Evolutionary conservation across 2,797 vertebrate species (phyloP), one percentile per base, ranked within the genome.

Genomic region (Austrolebias charrua): DNA sequence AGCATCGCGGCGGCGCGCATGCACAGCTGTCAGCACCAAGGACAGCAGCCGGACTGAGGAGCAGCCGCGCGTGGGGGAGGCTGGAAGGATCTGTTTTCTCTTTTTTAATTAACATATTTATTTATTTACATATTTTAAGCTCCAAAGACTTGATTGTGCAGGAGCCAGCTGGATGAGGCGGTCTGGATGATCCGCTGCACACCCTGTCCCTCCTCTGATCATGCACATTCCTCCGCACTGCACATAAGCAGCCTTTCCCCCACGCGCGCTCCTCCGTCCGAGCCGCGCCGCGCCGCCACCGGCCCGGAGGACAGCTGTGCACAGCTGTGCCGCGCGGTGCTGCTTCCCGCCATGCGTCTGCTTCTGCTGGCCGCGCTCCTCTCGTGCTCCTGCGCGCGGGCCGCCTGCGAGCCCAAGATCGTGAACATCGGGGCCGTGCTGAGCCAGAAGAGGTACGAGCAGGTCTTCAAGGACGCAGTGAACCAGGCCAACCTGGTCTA

Each of bases 361-460:
- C 91, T 97, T 71, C 90, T 95, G 75, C 81, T 96, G 72, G 95
- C 93, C 43, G 91, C 93, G 88, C 91, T 97, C 51, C 84, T 96
- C 78, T 95, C 90, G 73, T 96, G 93, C 84, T 96, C 94, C 79
- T 94, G 95, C 69, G 94, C 95, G 80, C 93, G 93, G 60, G 95
- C 94, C 63, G 93, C 94, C 86, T 97, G 96, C 89, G 95, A 97
- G 86, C 96, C 95, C 57, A 97, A 96, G 84, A 94, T 96, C 60
- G 95, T 98, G 55, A 98, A 98, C 89, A 95, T 98, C 76, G 96
- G 97, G 16, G 97, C 96, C 43, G 97, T 98, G 54, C 91, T 98
- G 86, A 98, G 96, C 93, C 96, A 97, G 86, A 96, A 96, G 88
- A 94, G 95, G 64, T 96, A 97, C 66, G 97, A 98, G 88, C 95